Evolutionary conservation across 2,113 vertebrate genomes (phyloP), one percentile per base, ranked within the genome.

Genomic region (Stegastes partitus): DNA sequence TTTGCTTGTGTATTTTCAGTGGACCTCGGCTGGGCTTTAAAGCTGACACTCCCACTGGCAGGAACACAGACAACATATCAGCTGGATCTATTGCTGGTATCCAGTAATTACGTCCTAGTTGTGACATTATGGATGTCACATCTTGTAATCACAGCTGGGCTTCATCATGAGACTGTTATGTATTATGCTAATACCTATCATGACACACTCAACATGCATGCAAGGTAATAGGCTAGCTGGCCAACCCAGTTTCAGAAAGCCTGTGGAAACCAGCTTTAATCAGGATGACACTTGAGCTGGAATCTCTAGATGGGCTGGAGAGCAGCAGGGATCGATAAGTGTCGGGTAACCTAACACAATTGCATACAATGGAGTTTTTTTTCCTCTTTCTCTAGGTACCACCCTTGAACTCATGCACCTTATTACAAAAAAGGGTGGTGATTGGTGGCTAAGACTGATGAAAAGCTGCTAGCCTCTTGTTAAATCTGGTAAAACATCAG

Each of bases 121-220:
- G 26, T 73, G 54, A 57, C 34, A 55, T 68, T 47, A 54, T 37
- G 34, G 49, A 34, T 45, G 26, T 51, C 61, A 45, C 62, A 67
- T 68, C 56, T 53, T 64, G 61, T 55, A 65, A 64, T 70, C 3
- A 50, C 57, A 59, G 73, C 49, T 49, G 37, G 14, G 19, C 21
- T 50, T 47, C 18, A 45, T 28, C 51, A 42, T 47, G 4, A 39
- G 31, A 67, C 2, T n/a, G 37, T 56, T 61, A 61, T 65, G 63
- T 44, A 77, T 59, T 26, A 62, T 67, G 58, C 62, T 54, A 34
- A 77, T 71, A 55, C 47, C 26, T 64, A 74, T 70, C 44, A 18
- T 61, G 55, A 68, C 26, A 53, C 4, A 15, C 0, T 2, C 12
- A 25, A 81, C 57, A 54, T 1, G 51, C 19, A n/a, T n/a, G 37